Percentiles rank a stretch among this genome's conserved stretches.
Conservation (phyloP, 2,888 invertebrate species). For the Agonopterix alstromeriana region DNA sequence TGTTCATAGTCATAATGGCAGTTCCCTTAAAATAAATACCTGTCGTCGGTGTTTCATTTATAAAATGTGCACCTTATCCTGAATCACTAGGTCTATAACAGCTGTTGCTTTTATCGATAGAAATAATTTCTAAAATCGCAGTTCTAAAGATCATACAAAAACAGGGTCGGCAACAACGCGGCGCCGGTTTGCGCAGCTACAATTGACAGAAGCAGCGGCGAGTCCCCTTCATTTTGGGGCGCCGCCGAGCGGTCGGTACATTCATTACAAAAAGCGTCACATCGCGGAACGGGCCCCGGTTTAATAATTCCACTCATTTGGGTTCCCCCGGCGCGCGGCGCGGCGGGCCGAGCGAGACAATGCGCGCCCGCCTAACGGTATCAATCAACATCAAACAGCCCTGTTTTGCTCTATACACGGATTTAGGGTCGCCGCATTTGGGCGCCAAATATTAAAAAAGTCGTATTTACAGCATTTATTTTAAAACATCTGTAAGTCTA, state of each 20-base stretch:
- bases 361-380: constrained; percentile 69
- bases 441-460: too few relatives aligned
- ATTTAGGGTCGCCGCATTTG: constrained; percentile 39
- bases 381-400: constrained; percentile 76
- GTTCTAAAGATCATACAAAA: constrained; percentile 30
- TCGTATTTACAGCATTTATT: too few relatives aligned
- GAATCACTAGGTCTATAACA: constrained; percentile 8
- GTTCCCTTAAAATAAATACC: too few relatives aligned
- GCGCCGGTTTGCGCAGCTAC: constrained; percentile 28
- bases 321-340: constrained; percentile 48
- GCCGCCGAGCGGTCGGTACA: constrained; percentile 34
- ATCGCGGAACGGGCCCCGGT: constrained; percentile 57
- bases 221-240: constrained; percentile 31
- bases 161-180: constrained; percentile 28
- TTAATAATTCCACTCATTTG: constrained; percentile 73
- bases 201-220: constrained; percentile 33
- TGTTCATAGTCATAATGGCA: too few relatives aligned
- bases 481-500: too few relatives aligned
- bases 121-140: constrained; percentile 29
- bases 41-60: too few relatives aligned
- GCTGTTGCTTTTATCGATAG: constrained; percentile 18
- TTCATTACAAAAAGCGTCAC: constrained; percentile 74
- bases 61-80: too few relatives aligned
- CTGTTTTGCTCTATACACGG: constrained; percentile 39
- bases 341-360: constrained; percentile 49